Base-by-base conservation (phyloP, 1,140 invertebrate genomes). In the Anastatus disparis region DNA sequence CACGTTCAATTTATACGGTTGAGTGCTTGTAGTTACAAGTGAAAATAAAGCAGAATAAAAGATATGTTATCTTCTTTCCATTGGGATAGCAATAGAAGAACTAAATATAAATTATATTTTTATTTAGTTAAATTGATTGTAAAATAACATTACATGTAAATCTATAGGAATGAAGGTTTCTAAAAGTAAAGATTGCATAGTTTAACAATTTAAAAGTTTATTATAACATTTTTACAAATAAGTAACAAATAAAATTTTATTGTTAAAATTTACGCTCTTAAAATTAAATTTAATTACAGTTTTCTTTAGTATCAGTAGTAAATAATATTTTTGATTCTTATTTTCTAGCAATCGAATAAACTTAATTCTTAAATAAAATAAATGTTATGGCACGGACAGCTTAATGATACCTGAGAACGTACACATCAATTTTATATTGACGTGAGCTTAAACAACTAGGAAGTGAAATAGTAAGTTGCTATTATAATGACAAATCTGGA, bases 391-490 rank as follows among this genome's bases (percentile, higher is more conserved):
- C 70, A 66, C 70, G 10, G 42, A 8, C 7, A 58, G 15, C 40
- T 70, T 64, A 56, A 61, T 53, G 15, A 62, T 58, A 70, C 59
- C 61, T 70, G 61, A 63, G 68, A 58, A 56, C 10, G 22, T 42
- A 6, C 12, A 53, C 46, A 35, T 61, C 29, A 59, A 68, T 6
- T 67, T 31, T 17, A 35, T 2, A 15, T 55, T 55, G 44, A 50
- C 44, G 29, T 31, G 9, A 3, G 17, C 55, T 53, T 61, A 52
- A 20, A 40, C 6, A 38, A 59, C n/a, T 59, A 68, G n/a, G 31
- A 59, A 68, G 15, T 50, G 20, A 59, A 68, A 40, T 44, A 46
- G 31, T 46, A 55, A n/a, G n/a, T 15, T 13, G n/a, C 9, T 0
- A 50, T 59, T 61, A 46, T 59, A 50, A 59, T 24, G 24, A 58